phyloP scores from a whole-genome alignment of 2,113 vertebrate species.

The Mirza zaza region DNA sequence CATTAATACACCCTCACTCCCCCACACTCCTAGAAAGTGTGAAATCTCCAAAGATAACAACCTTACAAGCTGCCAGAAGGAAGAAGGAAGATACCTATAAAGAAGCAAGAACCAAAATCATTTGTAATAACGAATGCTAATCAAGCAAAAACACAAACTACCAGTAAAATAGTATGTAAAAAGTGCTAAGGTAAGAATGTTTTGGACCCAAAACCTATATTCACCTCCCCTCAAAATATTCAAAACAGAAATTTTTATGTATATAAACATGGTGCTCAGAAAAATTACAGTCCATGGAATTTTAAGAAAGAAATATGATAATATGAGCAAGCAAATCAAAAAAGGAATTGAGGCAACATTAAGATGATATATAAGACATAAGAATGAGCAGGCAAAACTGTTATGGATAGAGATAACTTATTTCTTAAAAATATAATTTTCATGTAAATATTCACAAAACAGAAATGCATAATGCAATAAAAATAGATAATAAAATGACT shows the following conservation, averaged over 20 bases:
- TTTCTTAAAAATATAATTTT: neutral
- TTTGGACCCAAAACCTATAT: neutral
- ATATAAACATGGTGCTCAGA: neutral
- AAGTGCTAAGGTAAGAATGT: neutral
- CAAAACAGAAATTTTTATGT: neutral
- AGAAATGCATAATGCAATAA: neutral
- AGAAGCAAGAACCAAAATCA: neutral
- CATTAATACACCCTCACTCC: neutral
- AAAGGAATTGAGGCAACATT: neutral
- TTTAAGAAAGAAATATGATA: neutral
- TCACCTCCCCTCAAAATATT: neutral
- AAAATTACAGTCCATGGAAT: neutral
- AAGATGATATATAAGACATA: neutral
- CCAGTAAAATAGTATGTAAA: neutral
- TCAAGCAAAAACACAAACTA: neutral
- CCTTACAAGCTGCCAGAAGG: neutral
- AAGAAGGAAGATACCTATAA: neutral
- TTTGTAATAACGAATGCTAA: neutral
- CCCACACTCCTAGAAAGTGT: neutral
- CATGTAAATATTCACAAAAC: neutral
- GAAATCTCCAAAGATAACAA: neutral
- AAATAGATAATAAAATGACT: neutral
- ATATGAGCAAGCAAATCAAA: neutral
- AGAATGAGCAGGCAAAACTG: neutral
- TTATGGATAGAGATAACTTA: neutral